Conservation (phyloP, 2,113 vertebrate species). For the Callopanchax toddi region DNA sequence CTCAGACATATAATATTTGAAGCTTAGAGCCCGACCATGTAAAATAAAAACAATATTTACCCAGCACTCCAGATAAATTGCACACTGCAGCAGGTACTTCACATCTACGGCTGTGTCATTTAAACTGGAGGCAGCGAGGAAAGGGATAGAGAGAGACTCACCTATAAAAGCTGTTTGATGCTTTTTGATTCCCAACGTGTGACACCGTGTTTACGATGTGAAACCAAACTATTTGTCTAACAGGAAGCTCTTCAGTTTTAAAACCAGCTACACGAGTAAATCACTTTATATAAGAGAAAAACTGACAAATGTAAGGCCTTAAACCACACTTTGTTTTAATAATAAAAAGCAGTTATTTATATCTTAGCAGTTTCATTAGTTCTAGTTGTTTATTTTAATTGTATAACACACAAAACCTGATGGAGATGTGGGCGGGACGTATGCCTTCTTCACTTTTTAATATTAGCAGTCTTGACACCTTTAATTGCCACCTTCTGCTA, state of each 20-base stretch:
- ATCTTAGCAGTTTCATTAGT: too few relatives aligned
- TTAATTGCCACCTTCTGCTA: neutral
- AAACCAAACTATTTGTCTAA: neutral
- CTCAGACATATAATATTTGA: slow-evolving; percentile 30
- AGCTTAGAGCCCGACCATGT: slow-evolving; percentile 11
- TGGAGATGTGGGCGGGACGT: neutral
- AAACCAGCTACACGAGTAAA: neutral
- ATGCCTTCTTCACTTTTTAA: neutral
- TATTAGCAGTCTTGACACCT: neutral
- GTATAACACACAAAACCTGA: neutral
- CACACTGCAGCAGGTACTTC: slow-evolving; percentile 1
- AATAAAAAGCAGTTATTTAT: too few relatives aligned
- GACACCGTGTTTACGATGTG: neutral
- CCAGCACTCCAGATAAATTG: slow-evolving; percentile 26
- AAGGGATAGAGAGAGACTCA: neutral
- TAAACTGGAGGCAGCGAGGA: neutral
- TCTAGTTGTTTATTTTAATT: too few relatives aligned
- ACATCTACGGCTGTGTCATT: slow-evolving; percentile 1
- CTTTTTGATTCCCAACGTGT: neutral
- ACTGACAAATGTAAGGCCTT: too few relatives aligned
- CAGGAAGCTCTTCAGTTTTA: neutral
- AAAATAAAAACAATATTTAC: slow-evolving; percentile 25
- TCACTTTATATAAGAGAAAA: too few relatives aligned
- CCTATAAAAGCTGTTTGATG: neutral
- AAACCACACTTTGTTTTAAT: too few relatives aligned